Base-by-base conservation (phyloP, 2,888 invertebrate species). In the Xanthorhoe designata region DNA sequence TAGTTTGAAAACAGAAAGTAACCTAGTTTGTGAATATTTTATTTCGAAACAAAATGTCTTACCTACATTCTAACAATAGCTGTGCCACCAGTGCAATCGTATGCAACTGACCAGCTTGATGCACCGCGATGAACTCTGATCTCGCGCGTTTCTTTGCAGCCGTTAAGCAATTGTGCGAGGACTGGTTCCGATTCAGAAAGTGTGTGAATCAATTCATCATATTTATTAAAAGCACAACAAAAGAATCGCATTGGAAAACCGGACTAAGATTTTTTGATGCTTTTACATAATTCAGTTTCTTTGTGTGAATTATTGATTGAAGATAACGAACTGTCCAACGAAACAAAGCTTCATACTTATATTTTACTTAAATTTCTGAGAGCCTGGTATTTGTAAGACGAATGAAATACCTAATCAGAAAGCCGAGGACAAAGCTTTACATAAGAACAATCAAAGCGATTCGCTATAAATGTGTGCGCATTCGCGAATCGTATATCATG, bases 401-500 rank as follows among this genome's bases (percentile, higher is more conserved):
- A 15, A 49, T 24, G 10, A 59, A 19, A 35, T 47, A 58, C 47
- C n/a, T 63, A 59, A 5, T n/a, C n/a, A n/a, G 18, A 60, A 55
- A 50, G 13, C 38, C 19, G 58, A 65, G 61, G 64, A 70, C 62
- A 64, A 66, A 69, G 64, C 61, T 70, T 66, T 72, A 70, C 71
- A 75, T 73, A 71, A 38, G 47, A 64, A 54, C 63, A 66, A 56
- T 56, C 38, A 53, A 61, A 61, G 74, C 84, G 85, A 86, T 89
- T 89, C 86, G 88, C 86, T 80, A 76, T 82, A 82, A 79, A 78
- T 80, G 74, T 65, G 59, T 63, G 58, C 38, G 60, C 66, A 84
- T 88, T 89, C 86, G 92, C 92, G 90, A 92, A 91, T 91, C 88
- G 85, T 76, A 59, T 59, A 88, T 90, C 87, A 90, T 81, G 77